These are phyloP conservation scores for Diadegma fenestrale DNA, from an alignment of 2,888 invertebrate species.

Conservation along the genomic window DNA sequence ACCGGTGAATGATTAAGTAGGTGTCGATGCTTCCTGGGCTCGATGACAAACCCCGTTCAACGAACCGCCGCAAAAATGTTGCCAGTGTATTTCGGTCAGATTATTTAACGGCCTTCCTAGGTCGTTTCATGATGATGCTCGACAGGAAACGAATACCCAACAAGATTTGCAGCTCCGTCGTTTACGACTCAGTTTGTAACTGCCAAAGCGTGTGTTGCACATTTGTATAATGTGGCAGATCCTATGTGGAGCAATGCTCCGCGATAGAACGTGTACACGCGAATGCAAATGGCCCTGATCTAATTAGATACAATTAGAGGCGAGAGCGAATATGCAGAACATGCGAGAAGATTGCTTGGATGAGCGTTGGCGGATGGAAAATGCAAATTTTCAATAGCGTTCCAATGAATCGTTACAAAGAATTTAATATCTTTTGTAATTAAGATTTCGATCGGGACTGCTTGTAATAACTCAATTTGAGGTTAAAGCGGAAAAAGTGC, in stretches of 20 bases:
- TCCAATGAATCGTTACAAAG: not conserved
- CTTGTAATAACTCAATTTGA: not conserved
- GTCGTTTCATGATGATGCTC: not conserved
- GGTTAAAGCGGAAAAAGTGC: not conserved
- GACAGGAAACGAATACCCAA: slow-evolving; percentile 13
- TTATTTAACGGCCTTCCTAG: slow-evolving; percentile 7
- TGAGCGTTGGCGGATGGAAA: slow-evolving; percentile 24
- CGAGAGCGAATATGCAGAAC: slow-evolving; percentile 23
- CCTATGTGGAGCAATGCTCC: slow-evolving; percentile 1
- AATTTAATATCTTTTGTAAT: not conserved
- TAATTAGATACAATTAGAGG: slow-evolving; percentile 65
- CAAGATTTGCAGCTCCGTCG: not conserved
- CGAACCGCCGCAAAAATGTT: not conserved
- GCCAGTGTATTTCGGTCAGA: not conserved
- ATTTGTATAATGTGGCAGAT: slow-evolving; percentile 26
- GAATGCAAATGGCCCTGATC: slow-evolving; percentile 54
- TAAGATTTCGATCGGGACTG: not conserved
- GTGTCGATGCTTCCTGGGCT: not conserved
- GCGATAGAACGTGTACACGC: slow-evolving; percentile 20
- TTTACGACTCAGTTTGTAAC: slow-evolving; percentile 40
- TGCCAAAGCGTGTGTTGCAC: slow-evolving; percentile 52
- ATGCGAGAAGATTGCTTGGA: slow-evolving; percentile 40
- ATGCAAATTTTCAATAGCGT: slow-evolving; percentile 12
- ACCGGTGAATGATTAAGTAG: not conserved
- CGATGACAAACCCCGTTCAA: not conserved